Conservation (phyloP, 2,888 invertebrate genomes). For the Pterobdella sp. region DNA sequence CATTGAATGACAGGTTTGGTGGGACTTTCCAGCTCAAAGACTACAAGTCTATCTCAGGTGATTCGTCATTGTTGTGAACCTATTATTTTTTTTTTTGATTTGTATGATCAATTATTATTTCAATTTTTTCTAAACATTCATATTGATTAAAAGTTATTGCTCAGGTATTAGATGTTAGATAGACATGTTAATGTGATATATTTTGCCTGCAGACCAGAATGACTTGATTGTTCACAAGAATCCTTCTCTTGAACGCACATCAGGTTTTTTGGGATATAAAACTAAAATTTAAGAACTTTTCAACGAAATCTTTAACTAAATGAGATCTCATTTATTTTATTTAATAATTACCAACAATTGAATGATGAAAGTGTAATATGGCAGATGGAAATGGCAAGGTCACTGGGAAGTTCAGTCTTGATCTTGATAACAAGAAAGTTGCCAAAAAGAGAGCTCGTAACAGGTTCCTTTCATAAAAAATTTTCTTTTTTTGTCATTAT, state of each 20-base stretch:
- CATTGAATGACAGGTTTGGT: constrained; percentile 79
- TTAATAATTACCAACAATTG: too few relatives aligned
- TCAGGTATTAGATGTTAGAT: not conserved
- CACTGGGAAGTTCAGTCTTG: not conserved
- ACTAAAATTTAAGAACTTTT: too few relatives aligned
- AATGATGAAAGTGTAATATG: too few relatives aligned
- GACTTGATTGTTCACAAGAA: constrained; percentile 69
- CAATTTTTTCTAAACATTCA: not conserved
- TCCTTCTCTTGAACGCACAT: not conserved
- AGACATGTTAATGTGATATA: not conserved
- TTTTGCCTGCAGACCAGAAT: constrained; percentile 63
- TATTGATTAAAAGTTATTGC: not conserved
- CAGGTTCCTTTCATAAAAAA: too few relatives aligned
- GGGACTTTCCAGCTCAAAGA: constrained; percentile 86
- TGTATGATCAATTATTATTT: not conserved
- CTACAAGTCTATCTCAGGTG: constrained; percentile 81
- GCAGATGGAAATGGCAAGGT: too few relatives aligned
- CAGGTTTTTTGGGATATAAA: too few relatives aligned
- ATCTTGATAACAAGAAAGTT: not conserved
- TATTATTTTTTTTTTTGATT: not conserved
- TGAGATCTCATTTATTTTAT: too few relatives aligned
- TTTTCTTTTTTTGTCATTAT: too few relatives aligned
- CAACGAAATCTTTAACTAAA: too few relatives aligned
- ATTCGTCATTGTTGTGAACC: not conserved
- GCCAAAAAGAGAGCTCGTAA: not conserved